Percentiles rank a stretch among this genome's conserved stretches.
These are phyloP conservation scores for Callorhinus ursinus DNA, from an alignment of 2,113 vertebrate genomes.

Conservation along the genomic window DNA sequence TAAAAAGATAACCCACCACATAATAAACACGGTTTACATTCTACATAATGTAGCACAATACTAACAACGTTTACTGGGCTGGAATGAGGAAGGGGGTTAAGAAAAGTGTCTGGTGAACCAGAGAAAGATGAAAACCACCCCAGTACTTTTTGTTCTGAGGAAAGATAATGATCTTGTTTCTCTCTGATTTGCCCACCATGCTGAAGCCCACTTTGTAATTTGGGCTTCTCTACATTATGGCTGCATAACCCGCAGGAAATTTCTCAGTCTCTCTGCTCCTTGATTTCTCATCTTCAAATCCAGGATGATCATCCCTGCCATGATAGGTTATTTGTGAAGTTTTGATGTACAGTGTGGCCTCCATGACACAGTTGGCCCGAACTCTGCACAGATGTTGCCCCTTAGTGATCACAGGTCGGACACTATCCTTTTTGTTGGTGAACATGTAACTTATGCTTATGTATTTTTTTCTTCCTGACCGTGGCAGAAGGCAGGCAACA, in stretches of 20 bases:
- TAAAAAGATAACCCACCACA: neutral
- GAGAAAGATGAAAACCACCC: neutral
- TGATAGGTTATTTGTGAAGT: neutral
- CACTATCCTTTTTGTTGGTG: neutral
- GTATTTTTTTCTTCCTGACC: neutral
- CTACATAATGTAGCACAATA: neutral
- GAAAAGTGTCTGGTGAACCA: neutral
- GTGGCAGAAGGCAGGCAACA: neutral
- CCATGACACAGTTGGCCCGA: accelerated
- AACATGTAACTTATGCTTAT: neutral
- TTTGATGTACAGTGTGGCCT: neutral
- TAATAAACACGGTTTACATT: neutral
- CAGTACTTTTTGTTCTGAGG: neutral
- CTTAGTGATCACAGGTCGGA: neutral
- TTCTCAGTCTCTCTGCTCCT: neutral
- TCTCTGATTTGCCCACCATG: neutral
- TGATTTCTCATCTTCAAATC: neutral
- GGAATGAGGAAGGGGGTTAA: neutral
- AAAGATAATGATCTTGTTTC: neutral
- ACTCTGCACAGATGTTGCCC: accelerated
- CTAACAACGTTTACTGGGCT: neutral
- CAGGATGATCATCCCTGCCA: neutral
- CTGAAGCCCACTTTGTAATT: neutral
- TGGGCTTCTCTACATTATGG: neutral
- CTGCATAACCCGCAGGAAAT: neutral